Base-by-base conservation (phyloP, 2,888 invertebrate species). In the Diplolepis rosae region DNA sequence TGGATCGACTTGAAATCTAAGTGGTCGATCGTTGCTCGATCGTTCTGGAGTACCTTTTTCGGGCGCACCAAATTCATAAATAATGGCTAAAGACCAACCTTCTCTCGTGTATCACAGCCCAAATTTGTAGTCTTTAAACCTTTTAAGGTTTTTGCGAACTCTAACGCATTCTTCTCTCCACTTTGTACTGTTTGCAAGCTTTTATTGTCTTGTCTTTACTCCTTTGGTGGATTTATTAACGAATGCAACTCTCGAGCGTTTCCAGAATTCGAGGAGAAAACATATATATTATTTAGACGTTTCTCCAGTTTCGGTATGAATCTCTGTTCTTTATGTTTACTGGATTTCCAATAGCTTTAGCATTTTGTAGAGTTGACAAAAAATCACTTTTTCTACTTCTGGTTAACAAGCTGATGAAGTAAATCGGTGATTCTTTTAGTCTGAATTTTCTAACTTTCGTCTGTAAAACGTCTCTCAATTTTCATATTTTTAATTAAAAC, bases 91-190 rank as follows among this genome's bases (percentile, higher is more conserved):
- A 84, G 83, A 84, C 75, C 78, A 74, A 74, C 71, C 74, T 71
- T 72, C 72, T 76, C 80, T 77, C 80, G 78, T 83, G 80, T 76
- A 79, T 79, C 80, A 76, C 80, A 69, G 77, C 71, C 78, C 81
- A 82, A 84, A 87, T 87, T 87, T 86, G 85, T 86, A 85, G 82
- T 85, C 86, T 84, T 87, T 84, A 84, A 84, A 79, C 84, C 84
- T 84, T 87, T 87, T 85, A 85, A 82, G 82, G 84, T 84, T 87
- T 85, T 86, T 86, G 82, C 79, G 68, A 74, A 74, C 72, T n/a
- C 18, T 48, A 18, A 48, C 45, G 74, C 69, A 69, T 65, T 45
- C 22, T 27, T 61, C 70, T 69, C 45, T 50, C 39, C 74, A 70
- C 54, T 52, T 50, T 54, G 54, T 52, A 32, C 30, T 9, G 42